These are phyloP conservation scores for Tyrannus savana DNA, from an alignment of 2,113 vertebrate genomes.

Conservation along the genomic window DNA sequence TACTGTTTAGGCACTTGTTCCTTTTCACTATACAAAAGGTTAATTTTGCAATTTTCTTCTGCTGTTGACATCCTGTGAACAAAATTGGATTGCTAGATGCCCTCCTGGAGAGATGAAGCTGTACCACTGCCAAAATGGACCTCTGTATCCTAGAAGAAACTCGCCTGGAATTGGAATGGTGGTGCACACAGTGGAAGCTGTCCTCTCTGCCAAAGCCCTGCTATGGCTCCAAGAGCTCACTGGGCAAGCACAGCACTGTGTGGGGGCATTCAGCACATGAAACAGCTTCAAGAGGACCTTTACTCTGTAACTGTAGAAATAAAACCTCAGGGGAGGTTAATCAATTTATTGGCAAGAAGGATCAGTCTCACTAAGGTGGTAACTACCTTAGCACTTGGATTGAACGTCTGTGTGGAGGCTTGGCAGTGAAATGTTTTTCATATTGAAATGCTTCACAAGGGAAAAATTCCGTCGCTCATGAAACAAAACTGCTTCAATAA, in stretches of 20 bases:
- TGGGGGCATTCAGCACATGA: background rate
- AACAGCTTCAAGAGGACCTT: background rate
- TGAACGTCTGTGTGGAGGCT: background rate
- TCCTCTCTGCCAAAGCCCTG: background rate
- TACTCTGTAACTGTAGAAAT: background rate
- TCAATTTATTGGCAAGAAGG: slow-evolving; percentile 1
- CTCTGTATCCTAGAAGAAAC: background rate
- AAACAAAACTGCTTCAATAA: slow-evolving; percentile 31
- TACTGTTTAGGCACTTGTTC: background rate
- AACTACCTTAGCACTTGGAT: slow-evolving; percentile 12
- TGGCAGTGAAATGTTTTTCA: slow-evolving; percentile 26
- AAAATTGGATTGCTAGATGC: background rate
- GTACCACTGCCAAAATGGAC: background rate
- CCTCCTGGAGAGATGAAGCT: background rate
- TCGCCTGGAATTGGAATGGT: background rate
- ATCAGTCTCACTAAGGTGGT: background rate
- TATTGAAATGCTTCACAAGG: slow-evolving; percentile 15
- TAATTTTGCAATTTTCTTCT: background rate
- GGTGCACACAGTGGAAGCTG: background rate
- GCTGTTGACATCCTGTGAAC: background rate
- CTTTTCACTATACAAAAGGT: background rate
- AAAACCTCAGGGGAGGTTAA: background rate
- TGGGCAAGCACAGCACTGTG: background rate
- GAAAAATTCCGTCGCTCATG: slow-evolving; percentile 56
- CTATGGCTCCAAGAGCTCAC: background rate